These are phyloP conservation scores for Tokudaia tokunoshimensis DNA, from an alignment of 2,797 vertebrate genomes.

Conservation along the genomic window DNA sequence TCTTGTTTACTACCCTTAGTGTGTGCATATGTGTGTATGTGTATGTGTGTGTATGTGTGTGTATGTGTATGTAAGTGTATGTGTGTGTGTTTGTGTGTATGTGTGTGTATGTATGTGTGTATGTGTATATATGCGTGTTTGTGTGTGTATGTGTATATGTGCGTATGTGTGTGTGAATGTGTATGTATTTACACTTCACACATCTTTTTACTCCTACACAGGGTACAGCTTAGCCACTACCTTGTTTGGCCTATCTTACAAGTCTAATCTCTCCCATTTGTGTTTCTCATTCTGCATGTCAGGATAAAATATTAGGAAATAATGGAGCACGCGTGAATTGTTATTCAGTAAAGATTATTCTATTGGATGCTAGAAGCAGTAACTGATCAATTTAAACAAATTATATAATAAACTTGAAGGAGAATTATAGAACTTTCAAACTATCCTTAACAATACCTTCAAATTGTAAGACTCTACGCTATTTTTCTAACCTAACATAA, in stretches of 20 bases:
- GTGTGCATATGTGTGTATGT: too few relatives aligned
- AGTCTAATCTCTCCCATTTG: background rate
- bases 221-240: background rate
- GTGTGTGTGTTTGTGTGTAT: too few relatives aligned
- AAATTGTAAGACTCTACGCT: background rate
- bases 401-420: background rate
- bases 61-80: too few relatives aligned
- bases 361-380: background rate
- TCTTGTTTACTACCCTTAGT: background rate
- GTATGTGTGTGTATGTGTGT: too few relatives aligned
- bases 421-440: background rate
- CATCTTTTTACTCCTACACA: background rate
- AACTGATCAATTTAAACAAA: slow-evolving; percentile 35
- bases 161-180: background rate
- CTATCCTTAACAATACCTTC: background rate
- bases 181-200: background rate
- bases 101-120: background rate
- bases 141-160: background rate
- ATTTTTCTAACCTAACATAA: slow-evolving; percentile 37
- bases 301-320: slow-evolving; percentile 37
- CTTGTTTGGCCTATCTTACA: background rate
- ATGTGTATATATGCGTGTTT: background rate
- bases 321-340: background rate
- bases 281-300: background rate
- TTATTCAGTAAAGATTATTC: background rate